phyloP scores from a whole-genome alignment of 2,797 vertebrate species.

The Cyclopterus lumpus region DNA sequence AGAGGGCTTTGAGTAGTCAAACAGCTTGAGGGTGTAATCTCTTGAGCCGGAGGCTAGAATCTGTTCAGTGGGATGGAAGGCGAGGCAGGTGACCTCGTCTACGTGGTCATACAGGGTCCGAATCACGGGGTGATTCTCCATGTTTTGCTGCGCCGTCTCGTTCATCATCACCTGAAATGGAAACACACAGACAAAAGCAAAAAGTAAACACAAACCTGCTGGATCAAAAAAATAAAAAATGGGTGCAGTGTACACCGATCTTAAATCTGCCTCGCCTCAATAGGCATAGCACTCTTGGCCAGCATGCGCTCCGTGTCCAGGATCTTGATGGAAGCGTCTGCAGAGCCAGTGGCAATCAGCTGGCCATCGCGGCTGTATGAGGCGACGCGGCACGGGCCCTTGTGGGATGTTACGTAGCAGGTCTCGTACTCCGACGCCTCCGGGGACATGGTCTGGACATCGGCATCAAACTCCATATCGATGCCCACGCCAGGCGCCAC shows the following conservation, averaged over 20 bases:
- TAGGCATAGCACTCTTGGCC: conserved; percentile 98
- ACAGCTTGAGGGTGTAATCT: conserved; percentile 97
- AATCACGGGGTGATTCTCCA: conserved; percentile 99
- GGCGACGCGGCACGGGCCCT: conserved; percentile 95
- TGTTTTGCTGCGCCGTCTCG: conserved; percentile 98
- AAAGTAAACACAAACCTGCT: background rate
- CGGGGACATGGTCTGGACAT: conserved; percentile 98
- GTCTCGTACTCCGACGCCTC: conserved; percentile 98
- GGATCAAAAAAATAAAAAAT: background rate
- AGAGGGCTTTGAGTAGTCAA: conserved; percentile 99
- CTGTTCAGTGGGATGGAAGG: conserved; percentile 97
- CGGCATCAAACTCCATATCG: conserved; percentile 96
- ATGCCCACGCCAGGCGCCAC: conserved; percentile 97
- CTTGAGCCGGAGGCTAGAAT: conserved; percentile 97
- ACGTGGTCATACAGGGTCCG: conserved; percentile 97
- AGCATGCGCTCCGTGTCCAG: conserved; percentile 98
- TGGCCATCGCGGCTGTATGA: conserved; percentile 97
- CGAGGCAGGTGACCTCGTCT: conserved; percentile 96
- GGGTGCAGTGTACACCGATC: background rate
- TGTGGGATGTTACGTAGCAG: conserved; percentile 98
- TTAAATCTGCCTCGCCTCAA: conserved; percentile 86
- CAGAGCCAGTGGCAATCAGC: conserved; percentile 96
- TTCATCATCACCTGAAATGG: conserved; percentile 97
- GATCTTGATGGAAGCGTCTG: conserved; percentile 98
- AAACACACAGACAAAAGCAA: background rate